Base-by-base conservation (phyloP, 1,140 invertebrate genomes). In the Acromyrmex charruanus region DNA sequence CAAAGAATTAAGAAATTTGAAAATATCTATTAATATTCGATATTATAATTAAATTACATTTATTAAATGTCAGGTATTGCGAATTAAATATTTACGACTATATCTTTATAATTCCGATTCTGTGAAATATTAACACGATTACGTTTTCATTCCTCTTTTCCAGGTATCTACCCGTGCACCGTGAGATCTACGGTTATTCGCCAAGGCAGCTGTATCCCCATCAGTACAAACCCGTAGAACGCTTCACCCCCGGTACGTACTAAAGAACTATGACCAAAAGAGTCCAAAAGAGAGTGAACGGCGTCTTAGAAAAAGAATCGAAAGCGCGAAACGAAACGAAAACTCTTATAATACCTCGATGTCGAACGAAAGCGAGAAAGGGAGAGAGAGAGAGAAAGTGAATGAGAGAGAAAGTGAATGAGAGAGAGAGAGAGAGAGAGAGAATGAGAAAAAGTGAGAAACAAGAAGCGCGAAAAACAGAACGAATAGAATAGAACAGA, bases 161-260 rank as follows among this genome's bases (percentile, higher is more conserved):
- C 79, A 95, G 95, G 95, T 98, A 98, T 96, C 96, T 98, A 94
- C 98, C 98, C 89, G 97, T 98, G 89, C 98, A 98, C 94, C 97
- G 98, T 91, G 98, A 98, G 93, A 98, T 97, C 92, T 98, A 98
- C 95, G 98, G 98, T 87, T 98, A 98, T 95, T 97, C 97, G 86
- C 98, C 98, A 88, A 96, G 98, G 94, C 96, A 97, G 94, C 97
- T 98, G 96, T 98, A 98, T 94, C 97, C 97, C 89, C 97, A 98
- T 96, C 97, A 98, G 95, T 98, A 98, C 96, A 97, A 96, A 91
- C 96, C 97, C 90, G 95, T 97, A 94, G 97, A 97, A 94, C 96
- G 97, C 96, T 97, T 97, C 97, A 96, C 97, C 96, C 97, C 97
- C 96, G 97, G 98, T 98, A 97, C 97, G 97, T 97, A 97, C 95